Evolutionary conservation across 2,113 vertebrate species (phyloP).

Genomic region (Bambusicola thoracicus): DNA sequence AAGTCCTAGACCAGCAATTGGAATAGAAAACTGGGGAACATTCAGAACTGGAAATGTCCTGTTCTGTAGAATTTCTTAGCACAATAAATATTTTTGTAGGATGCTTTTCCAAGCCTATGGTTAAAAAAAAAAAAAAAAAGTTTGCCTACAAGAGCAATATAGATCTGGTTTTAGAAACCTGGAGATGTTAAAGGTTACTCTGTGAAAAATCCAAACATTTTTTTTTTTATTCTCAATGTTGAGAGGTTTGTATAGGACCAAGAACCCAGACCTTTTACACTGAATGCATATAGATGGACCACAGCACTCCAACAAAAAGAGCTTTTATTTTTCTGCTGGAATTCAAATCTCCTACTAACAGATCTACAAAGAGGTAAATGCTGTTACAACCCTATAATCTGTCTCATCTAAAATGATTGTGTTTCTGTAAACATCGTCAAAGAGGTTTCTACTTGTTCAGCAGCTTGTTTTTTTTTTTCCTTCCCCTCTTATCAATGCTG

Average conservation of each 20-base stretch:
- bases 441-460: neutral
- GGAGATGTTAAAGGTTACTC: neutral
- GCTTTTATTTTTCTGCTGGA: neutral
- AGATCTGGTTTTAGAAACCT: neutral
- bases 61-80: neutral
- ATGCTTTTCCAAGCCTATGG: neutral
- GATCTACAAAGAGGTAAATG: neutral
- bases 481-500: neutral
- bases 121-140: neutral
- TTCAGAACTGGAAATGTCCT: neutral
- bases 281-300: neutral
- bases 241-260: neutral
- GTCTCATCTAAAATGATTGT: neutral
- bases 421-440: constrained; percentile 20
- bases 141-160: neutral
- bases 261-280: neutral
- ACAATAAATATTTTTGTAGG: neutral
- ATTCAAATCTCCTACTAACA: constrained; percentile 4
- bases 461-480: neutral
- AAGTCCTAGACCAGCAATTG: neutral
- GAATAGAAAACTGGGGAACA: neutral
- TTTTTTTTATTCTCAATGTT: neutral
- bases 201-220: neutral
- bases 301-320: neutral
- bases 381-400: neutral